Percentiles rank a stretch among this genome's conserved stretches.
These are phyloP conservation scores for Vicugna pacos DNA, from an alignment of 2,113 vertebrate species.

Conservation along the genomic window DNA sequence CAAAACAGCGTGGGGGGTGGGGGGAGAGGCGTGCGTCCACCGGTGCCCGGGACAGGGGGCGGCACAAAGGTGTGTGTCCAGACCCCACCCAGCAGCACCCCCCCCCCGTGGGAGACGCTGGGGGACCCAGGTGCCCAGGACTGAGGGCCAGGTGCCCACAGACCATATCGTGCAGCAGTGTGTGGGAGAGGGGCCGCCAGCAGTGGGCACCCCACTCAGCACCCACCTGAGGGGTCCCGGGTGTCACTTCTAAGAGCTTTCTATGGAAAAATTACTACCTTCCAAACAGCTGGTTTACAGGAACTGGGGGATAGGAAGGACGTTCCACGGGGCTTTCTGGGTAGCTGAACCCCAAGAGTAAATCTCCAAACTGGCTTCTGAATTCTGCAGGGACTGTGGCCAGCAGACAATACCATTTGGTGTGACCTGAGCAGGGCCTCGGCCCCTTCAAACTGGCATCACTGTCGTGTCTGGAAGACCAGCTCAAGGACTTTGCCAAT, in stretches of 20 bases:
- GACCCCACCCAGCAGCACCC: fast-evolving
- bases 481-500: not conserved
- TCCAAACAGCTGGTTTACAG: not conserved
- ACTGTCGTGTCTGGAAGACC: not conserved
- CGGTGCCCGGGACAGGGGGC: too few relatives aligned
- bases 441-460: not conserved
- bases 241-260: not conserved
- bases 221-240: fast-evolving
- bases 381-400: fast-evolving
- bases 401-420: fast-evolving
- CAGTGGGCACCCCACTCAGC: not conserved
- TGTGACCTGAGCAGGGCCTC: not conserved
- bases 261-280: not conserved
- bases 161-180: not conserved
- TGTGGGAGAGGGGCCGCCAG: fast-evolving
- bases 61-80: fast-evolving
- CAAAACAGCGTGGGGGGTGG: not conserved
- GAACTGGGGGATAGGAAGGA: not conserved
- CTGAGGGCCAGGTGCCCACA: not conserved
- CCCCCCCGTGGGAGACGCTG: not conserved
- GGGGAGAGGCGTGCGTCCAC: fast-evolving
- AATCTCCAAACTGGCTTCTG: not conserved
- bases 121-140: not conserved
- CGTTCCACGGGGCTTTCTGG: fast-evolving
- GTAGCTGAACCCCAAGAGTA: too few relatives aligned